Base-by-base conservation (phyloP, 2,113 vertebrate genomes). In the Gambusia holbrooki region DNA sequence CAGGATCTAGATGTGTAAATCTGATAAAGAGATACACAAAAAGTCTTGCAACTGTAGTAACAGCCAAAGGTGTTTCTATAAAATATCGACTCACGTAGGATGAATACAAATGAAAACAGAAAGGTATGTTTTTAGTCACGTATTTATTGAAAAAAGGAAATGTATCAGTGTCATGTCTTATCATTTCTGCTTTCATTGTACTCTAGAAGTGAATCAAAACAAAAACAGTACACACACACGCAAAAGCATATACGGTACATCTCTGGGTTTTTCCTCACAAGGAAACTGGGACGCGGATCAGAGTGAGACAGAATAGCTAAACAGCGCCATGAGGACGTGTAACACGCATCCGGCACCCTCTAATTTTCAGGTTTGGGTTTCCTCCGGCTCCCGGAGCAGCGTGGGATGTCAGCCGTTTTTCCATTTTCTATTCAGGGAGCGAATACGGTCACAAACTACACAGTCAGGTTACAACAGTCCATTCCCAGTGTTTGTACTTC, bases 281-380 rank as follows among this genome's bases (percentile, higher is more conserved):
- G 54, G 76, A 83, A 82, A 90, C 60, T 58, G 61, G 63, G 22
- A 62, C 40, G 15, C 32, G 76, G 63, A 54, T 72, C 32, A 0
- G 29, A 60, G 35, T 54, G 62, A 35, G 61, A 22, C 61, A 70
- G 42, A 69, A 51, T n/a, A 67, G 62, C 80, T 62, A 82, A 80
- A 40, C 27, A 73, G 54, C 32, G 58, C 37, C 51, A 22, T 70
- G 33, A 82, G 42, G 51, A 77, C 81, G 27, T 71, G 70, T 63
- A 58, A 62, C 70, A 35, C 71, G 77, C 64, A 74, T 84, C 62
- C 27, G 66, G 74, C 67, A 81, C 70, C 66, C 82, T 93, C 68
- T 89, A 90, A 92, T 92, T 91, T 89, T 71, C 62, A 74, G 84
- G 77, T 89, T 86, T 87, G 69, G 73, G 69, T 61, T 60, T 6